Evolutionary conservation across 1,140 invertebrate genomes (phyloP).

Genomic region (Drusus annulatus): DNA sequence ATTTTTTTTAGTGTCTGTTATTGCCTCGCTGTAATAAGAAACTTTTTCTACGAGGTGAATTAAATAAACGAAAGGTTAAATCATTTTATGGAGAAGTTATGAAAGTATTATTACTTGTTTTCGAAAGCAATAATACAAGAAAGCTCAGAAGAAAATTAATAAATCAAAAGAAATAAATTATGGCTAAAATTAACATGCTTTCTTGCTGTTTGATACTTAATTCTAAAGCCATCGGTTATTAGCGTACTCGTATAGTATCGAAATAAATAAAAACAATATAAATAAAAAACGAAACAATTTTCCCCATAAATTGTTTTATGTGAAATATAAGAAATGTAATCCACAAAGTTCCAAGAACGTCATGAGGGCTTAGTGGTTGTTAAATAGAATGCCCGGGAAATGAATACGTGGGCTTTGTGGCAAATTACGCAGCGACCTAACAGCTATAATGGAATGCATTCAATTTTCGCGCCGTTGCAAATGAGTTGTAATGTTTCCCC

Average conservation of each 20-base stretch:
- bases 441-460: conserved; percentile 48
- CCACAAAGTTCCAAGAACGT: no score
- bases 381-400: conserved; percentile 6
- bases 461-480: conserved; percentile 53
- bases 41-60: not conserved
- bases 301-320: no score
- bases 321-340: no score
- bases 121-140: not conserved
- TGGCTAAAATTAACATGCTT: no score
- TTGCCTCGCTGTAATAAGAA: not conserved
- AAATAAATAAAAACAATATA: no score
- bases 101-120: not conserved
- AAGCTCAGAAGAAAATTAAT: not conserved
- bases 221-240: no score
- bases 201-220: no score
- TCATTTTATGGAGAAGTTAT: not conserved
- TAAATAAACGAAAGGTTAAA: not conserved
- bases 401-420: conserved; percentile 25
- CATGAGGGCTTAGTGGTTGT: no score
- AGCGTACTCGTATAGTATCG: no score
- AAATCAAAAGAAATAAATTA: not conserved
- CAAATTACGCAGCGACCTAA: conserved; percentile 20
- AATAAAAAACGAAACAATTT: no score
- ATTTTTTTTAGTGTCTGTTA: not conserved
- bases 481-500: conserved; percentile 52